Base-by-base conservation (phyloP, 2,797 vertebrate species). In the Enteromius unitaeniatus region DNA sequence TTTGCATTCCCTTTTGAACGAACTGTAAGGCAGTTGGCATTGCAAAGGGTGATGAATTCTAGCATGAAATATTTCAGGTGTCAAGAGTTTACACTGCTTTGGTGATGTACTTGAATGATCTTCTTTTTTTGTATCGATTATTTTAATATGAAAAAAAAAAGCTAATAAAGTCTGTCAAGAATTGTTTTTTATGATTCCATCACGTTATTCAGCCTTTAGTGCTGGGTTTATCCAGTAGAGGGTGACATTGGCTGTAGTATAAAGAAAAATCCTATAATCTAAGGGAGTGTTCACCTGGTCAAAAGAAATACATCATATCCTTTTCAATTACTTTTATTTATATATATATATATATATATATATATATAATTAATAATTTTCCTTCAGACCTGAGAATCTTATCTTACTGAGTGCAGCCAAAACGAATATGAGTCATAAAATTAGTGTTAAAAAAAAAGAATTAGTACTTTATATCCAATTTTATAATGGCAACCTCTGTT, bases 171-270 rank as follows among this genome's bases (percentile, higher is more conserved):
- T 58, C 62, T 3, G 28, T 9, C 45, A 74, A 73, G 19, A 64
- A 81, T 53, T n/a, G 3, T 10, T 17, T 0, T 26, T 8, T 10
- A 62, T 64, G 2, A 9, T 47, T 73, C 17, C 68, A 15, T 51
- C 51, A 10, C 21, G 4, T 58, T 58, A 58, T 81, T 60, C 28
- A 47, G 19, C 1, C n/a, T 34, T 40, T 3, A 28, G 8, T 15
- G 4, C 37, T 55, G 6, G 19, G 45, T 1, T 8, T 4, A 13
- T 64, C 85, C 91, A 90, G 70, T 82, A 91, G 92, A 87, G 77
- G 90, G 89, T 53, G 87, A 67, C 88, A 84, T 87, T 83, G 62
- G 5, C 40, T 31, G 67, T 60, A 73, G 7, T 15, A 60, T 13
- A 42, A 51, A 58, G 14, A 6, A n/a, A 69, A 23, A 6, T 19